Evolutionary conservation across 2,797 vertebrate genomes (phyloP), one percentile per base, ranked within the genome.

Genomic region (Cichlasoma orientale): DNA sequence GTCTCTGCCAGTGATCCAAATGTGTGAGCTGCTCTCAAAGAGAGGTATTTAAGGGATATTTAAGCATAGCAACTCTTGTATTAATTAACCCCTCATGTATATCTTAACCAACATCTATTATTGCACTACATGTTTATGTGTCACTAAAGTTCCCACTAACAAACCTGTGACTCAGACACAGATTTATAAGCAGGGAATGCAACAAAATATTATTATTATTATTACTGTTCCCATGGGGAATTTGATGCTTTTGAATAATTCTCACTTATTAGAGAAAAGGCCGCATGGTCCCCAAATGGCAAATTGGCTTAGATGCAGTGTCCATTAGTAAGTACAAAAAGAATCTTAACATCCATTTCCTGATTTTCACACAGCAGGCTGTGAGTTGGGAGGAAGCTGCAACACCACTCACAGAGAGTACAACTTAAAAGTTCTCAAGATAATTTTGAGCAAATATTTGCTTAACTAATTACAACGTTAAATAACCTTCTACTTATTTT

Each of bases 41-140:
- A 77, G 59, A 54, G 5, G 55, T 25, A 63, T 63, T 63, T 44
- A 63, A 63, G 2, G 54, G n/a, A 29, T 72, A 63, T 85, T 85
- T 74, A 76, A 82, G 54, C 80, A 76, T 41, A 77, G 80, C 79
- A 59, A 78, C 81, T 79, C 52, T 74, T 85, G 75, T 69, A 80
- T 78, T 55, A 78, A 75, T 80, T 59, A 23, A 80, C 72, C 56
- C 72, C 47, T 36, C 23, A 53, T 74, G 72, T 54, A 70, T 68
- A 63, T 83, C 23, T 66, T 27, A 66, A 69, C 69, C 52, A 61
- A 25, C 69, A 4, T 44, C 56, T 47, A 5, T 54, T 59, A 18
- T 27, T 33, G 31, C 18, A 9, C 56, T 31, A 54, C 2, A 2
- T 75, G 23, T 79, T 75, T 29, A 59, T 79, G 57, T 44, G n/a